phyloP scores from a whole-genome alignment of 2,113 vertebrate genomes.

The Benitochromis conjunctus region DNA sequence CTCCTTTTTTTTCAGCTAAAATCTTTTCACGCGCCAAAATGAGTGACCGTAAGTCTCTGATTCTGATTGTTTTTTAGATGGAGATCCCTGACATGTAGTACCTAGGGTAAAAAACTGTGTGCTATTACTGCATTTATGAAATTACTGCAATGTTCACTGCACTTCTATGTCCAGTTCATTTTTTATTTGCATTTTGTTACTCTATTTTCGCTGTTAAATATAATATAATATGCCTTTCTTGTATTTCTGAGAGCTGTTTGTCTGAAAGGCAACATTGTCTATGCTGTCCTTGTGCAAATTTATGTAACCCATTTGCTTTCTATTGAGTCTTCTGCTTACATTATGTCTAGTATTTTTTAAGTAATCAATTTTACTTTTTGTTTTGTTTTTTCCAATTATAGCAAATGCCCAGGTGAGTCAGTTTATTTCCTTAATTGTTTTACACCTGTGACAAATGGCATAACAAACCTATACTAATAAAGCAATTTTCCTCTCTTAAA shows the following conservation, averaged over 20 bases:
- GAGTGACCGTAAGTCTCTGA: constrained; percentile 9
- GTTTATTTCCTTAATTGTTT: neutral
- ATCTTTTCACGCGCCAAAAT: constrained; percentile 2
- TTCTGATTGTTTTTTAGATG: neutral
- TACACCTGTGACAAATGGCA: neutral
- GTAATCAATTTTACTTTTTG: neutral
- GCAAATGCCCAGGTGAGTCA: neutral
- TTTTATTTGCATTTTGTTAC: neutral
- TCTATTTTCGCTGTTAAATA: neutral
- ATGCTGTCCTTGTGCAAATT: neutral
- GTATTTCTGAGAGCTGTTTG: neutral
- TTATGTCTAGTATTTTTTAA: neutral
- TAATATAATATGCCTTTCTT: neutral
- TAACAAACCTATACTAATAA: neutral
- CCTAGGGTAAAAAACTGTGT: neutral
- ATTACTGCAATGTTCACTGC: neutral
- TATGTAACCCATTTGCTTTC: neutral
- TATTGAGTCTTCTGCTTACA: neutral
- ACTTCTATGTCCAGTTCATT: neutral
- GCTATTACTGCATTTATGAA: neutral
- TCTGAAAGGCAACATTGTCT: neutral
- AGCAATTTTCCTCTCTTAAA: neutral
- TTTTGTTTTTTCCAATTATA: neutral
- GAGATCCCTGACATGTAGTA: neutral
- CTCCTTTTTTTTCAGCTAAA: neutral